Evolutionary conservation across 2,113 vertebrate genomes (phyloP), one percentile per base, ranked within the genome.

Genomic region (Dipodomys merriami): DNA sequence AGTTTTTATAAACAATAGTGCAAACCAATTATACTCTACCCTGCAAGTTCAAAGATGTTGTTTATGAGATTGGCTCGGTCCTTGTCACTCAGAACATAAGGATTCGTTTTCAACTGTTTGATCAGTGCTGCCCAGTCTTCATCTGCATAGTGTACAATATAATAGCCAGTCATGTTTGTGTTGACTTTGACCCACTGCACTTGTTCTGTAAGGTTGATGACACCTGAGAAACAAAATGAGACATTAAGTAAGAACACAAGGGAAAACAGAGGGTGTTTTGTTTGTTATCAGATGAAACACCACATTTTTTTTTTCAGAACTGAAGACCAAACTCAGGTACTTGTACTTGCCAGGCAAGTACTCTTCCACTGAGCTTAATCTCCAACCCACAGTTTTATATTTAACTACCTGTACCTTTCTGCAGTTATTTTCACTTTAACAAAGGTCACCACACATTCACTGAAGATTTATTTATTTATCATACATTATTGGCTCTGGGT

Each of bases 151-250:
- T 99, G 95, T 16, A 99, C 99, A 30, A 99, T 96, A 91, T 99
- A 99, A 97, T 99, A 99, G 29, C 99, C 99, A 0, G 98, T 98
- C 97, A 98, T 99, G 83, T 97, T 97, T 90, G 98, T 97, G 77
- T 99, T 99, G 96, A 99, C 97, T 97, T 99, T 99, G 95, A 99
- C 91, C 99, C 99, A 99, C 86, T 98, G 97, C 1, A 98, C 98
- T 84, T 98, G 98, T 96, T 97, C 97, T 90, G 98, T 94, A 94
- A 99, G 94, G 90, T 98, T 98, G 94, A 99, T 96, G 64, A 97
- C 95, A 84, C 23, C 99, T 99, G 95, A 86, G 71, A 65, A 29
- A 76, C 76, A 78, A 68, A 94, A 44, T 86, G 20, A 91, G 29
- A 60, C 0, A 30, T 3, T 3, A 4, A 53, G 65, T 74, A 35